Evolutionary conservation across 2,888 invertebrate species (phyloP), one percentile per base, ranked within the genome.

Genomic region (Drosophila neutralis): DNA sequence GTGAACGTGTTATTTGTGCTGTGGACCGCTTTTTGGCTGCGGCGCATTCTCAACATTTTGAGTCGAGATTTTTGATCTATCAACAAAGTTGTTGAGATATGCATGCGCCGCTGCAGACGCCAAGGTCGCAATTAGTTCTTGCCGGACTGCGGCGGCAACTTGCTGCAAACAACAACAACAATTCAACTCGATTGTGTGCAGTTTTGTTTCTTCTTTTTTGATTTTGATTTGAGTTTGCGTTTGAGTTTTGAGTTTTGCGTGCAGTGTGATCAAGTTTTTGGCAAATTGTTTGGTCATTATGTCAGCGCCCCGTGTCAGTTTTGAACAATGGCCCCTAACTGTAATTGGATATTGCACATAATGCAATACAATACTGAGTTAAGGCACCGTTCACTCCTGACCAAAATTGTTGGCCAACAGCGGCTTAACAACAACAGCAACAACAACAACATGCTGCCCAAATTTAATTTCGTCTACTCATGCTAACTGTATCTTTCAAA

Each of bases 121-220:
- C 85, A 86, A 89, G 85, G 85, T 85, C 87, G 85, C 84, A 89
- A 89, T 85, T 83, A 87, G 87, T 90, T 85, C 79, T 86, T 75
- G 82, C 73, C 68, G 49, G 65, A 70, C 67, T 31, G 56, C 4
- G 33, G n/a, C 60, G 31, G 18, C 61, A 64, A 27, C 63, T 45
- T 24, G 45, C 21, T 45, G 21, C 45, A 15, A 42, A 27, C 82
- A 59, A 8, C 69, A 73, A 29, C 64, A 69, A 40, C 77, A 38
- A 45, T 36, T 54, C 65, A 53, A 61, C 76, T 83, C 60, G 72
- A 68, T 87, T 77, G 60, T 63, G 45, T 57, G 54, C 54, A 45
- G 18, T 29, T 51, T 51, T 18, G 18, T 27, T 49, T 49, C 49
- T 49, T 21, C 33, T 52, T 65, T 76, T 69, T 77, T 21, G 11